phyloP scores from a whole-genome alignment of 2,113 vertebrate species.

The Corythornis madagascariensis region DNA sequence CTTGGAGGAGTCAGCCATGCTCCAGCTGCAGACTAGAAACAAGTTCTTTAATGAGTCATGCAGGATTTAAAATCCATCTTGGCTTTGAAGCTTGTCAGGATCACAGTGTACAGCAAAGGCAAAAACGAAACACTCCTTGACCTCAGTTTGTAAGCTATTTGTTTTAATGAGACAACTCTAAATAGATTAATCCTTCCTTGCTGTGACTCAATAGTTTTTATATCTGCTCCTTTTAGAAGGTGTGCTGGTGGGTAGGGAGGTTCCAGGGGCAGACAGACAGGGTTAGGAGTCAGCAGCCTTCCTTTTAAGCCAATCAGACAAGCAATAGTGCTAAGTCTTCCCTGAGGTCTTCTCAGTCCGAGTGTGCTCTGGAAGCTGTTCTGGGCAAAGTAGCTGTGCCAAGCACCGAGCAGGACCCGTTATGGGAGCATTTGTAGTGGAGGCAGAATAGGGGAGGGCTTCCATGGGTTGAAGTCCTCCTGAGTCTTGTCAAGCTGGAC shows the following conservation, averaged over 20 bases:
- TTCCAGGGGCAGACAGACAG: neutral
- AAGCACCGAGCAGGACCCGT: rapidly evolving
- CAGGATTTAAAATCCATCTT: neutral
- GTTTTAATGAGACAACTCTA: neutral
- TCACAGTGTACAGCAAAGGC: neutral
- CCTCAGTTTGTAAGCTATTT: neutral
- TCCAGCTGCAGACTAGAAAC: neutral
- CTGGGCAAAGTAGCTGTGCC: neutral
- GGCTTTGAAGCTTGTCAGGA: neutral
- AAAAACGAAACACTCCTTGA: neutral
- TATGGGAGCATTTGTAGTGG: rapidly evolving
- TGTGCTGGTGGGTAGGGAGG: neutral
- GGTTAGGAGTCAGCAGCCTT: neutral
- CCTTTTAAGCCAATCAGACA: neutral
- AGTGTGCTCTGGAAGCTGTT: neutral
- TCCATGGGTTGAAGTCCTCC: neutral
- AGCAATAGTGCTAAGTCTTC: no score
- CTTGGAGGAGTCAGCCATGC: neutral
- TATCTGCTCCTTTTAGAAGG: neutral
- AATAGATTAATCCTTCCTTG: neutral
- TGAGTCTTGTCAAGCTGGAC: neutral
- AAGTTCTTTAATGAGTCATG: neutral
- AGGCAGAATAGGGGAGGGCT: neutral
- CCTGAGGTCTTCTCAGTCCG: neutral
- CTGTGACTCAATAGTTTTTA: neutral